phyloP scores from a whole-genome alignment of 2,797 vertebrate species.

The Diglossa cyanea region DNA sequence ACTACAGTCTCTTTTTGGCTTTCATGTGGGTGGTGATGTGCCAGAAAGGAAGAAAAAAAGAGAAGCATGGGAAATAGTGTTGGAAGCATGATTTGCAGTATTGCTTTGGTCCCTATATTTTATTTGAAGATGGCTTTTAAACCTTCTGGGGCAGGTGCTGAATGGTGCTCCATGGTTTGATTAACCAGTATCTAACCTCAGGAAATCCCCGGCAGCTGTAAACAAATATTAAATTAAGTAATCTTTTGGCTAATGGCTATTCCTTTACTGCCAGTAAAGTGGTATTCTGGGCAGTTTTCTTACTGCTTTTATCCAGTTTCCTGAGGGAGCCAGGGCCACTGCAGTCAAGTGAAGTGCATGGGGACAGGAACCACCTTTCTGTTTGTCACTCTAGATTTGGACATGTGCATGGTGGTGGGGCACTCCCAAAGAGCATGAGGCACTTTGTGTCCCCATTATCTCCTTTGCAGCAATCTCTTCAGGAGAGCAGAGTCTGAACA shows the following conservation, averaged over 20 bases:
- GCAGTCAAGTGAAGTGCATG: background rate
- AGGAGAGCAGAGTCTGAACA: background rate
- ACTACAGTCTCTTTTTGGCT: background rate
- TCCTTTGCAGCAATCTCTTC: constrained; percentile 12
- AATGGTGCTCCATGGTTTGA: background rate
- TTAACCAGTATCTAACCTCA: background rate
- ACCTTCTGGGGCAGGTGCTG: background rate
- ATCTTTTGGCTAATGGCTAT: background rate
- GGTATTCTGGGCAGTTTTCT: background rate
- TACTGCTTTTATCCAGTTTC: background rate
- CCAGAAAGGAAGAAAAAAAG: background rate
- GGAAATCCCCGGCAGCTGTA: background rate
- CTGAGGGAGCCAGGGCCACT: background rate
- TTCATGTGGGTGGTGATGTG: background rate
- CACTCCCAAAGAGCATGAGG: background rate
- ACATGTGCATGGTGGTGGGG: rapidly evolving
- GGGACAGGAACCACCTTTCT: background rate
- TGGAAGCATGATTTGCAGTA: background rate
- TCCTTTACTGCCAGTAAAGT: background rate
- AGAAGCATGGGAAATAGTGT: background rate
- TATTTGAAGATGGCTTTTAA: background rate
- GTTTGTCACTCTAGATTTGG: background rate
- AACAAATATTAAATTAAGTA: background rate
- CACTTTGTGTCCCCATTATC: background rate
- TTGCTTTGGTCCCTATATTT: background rate